These are phyloP conservation scores for Eustalomyia histrio DNA, from an alignment of 2,888 invertebrate genomes.

Conservation along the genomic window DNA sequence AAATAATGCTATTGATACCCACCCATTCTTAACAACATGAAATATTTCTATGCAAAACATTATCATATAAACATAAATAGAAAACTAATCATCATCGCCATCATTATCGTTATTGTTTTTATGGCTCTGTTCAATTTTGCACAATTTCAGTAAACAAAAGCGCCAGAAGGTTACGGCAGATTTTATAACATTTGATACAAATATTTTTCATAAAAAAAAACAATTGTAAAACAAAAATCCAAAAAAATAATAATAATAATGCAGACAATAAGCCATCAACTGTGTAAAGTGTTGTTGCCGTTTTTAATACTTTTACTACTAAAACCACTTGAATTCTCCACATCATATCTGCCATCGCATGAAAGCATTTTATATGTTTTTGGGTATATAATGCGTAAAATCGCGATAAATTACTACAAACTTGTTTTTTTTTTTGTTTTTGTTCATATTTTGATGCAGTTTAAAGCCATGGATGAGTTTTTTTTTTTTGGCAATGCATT, in stretches of 20 bases:
- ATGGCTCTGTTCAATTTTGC: constrained; percentile 24
- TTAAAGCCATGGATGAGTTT: constrained; percentile 32
- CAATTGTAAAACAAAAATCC: neutral
- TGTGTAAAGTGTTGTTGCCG: constrained; percentile 26
- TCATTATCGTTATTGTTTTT: constrained; percentile 65
- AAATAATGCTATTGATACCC: no score
- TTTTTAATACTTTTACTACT: constrained; percentile 17
- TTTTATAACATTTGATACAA: neutral
- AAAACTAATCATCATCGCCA: constrained; percentile 63
- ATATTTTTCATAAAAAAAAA: constrained; percentile 18
- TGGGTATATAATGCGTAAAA: constrained; percentile 58
- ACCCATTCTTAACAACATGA: no score
- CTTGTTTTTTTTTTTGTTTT: constrained; percentile 12
- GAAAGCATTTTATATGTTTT: neutral
- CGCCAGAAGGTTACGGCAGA: constrained; percentile 14
- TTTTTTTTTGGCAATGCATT: constrained; percentile 63
- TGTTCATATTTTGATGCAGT: constrained; percentile 50
- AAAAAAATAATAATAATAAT: constrained; percentile 43
- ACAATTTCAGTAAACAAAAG: constrained; percentile 14
- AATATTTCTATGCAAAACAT: neutral
- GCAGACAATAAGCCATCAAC: constrained; percentile 51
- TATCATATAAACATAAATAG: constrained; percentile 50
- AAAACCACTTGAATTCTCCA: constrained; percentile 9
- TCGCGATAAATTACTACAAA: constrained; percentile 55
- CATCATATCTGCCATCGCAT: neutral